Evolutionary conservation across 2,113 vertebrate genomes (phyloP), one percentile per base, ranked within the genome.

Genomic region (Elgaria multicarinata): DNA sequence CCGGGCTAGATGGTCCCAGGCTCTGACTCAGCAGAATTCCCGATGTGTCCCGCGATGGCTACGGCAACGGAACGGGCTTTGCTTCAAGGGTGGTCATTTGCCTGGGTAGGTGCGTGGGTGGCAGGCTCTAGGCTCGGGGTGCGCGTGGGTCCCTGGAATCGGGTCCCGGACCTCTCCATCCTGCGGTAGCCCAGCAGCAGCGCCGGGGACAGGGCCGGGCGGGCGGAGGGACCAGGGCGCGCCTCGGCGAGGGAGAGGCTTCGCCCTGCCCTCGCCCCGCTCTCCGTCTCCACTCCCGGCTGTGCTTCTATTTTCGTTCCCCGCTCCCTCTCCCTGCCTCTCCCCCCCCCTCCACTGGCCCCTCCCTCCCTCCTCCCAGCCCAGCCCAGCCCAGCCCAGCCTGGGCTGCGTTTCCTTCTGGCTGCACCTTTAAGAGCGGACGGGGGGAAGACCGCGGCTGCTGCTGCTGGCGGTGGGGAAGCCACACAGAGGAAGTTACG

Each of bases 401-500:
- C 90, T 82, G 90, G 58, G 80, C 93, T 78, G 93, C 94, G 92
- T 97, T 94, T 93, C 96, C 93, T 93, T 90, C 95, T 93, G 87
- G 87, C 97, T 98, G 97, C 97, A 97, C 97, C 98, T 98, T 98
- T 97, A 98, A 98, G 97, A 96, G 95, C 91, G 96, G 95, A 93
- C 93, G 18, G 96, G 95, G 91, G 96, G 8, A 91, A 94, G 96
- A 97, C 97, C 96, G 96, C 96, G 96, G 95, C 14, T 20, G 58
- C 58, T 62, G 98, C n/a, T 4, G 84, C 20, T 6, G 46, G 50
- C n/a, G 69, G 64, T 10, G 24, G 58, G 71, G 89, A 92, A 94
- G 97, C 96, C 94, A 94, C 96, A 96, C 96, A 95, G 96, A 98
- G 97, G 98, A 98, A 98, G 98, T 98, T 98, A 97, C 98, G 97